Base-by-base conservation (phyloP, 2,113 vertebrate species). In the Malurus elegans region DNA sequence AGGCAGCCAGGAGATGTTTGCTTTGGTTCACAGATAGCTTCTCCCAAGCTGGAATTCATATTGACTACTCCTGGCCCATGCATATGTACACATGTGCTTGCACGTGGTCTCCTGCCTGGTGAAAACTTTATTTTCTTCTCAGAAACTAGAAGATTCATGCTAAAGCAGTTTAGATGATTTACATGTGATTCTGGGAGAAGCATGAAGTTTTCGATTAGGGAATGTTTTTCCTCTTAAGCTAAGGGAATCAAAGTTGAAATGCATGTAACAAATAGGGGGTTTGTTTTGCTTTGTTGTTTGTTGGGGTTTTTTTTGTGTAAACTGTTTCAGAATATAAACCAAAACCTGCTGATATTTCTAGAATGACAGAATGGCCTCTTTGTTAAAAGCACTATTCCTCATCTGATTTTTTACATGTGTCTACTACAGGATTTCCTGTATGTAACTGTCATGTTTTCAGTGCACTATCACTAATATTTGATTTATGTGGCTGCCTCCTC, bases 51-150 rank as follows among this genome's bases (percentile, higher is more conserved):
- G 57, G 26, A 36, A 8, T 75, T 56, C 26, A 2, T 38, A 4
- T 1, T 0, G 1, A 4, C 18, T 45, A 1, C 42, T 20, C 36
- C 67, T 61, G 58, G 38, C 32, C 40, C 0, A 0, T 17, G 40
- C 28, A 0, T 32, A 66, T 25, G 13, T 34, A 14, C 47, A 3
- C 42, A 2, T 1, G 11, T 2, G 10, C 29, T 85, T 25, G 19
- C 32, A 16, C 3, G 0, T 3, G 11, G 24, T 53, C 24, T 80
- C 18, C 36, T 80, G 7, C 44, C 56, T 34, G 0, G n/a, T 32
- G 8, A 45, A 71, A 78, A 50, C 8, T 18, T 23, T 14, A 6
- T 81, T 79, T 81, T 65, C 18, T 28, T 72, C 32, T n/a, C 58
- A 45, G 36, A 53, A 67, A 5, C 13, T 5, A 13, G 5, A 48